Evolutionary conservation across 2,888 invertebrate genomes (phyloP).

Genomic region (Pandemis cinnamomeana): DNA sequence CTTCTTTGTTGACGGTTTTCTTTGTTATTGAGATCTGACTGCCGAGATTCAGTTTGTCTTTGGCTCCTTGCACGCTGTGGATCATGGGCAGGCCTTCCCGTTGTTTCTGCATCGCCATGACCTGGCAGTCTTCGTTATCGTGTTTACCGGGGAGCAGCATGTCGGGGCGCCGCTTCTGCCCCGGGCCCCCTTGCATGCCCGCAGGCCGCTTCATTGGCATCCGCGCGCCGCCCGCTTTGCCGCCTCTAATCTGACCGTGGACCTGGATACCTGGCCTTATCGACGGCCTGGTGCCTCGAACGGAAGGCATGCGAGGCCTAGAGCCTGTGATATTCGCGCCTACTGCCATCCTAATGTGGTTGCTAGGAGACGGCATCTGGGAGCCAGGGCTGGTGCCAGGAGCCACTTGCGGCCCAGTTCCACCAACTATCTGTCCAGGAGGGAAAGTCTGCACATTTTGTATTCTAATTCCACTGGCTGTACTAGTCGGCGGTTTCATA

Average conservation of each 20-base stretch:
- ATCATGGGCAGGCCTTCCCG: conserved; percentile 89
- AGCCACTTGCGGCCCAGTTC: conserved; percentile 51
- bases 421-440: conserved; percentile 62
- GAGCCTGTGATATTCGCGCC: conserved; percentile 64
- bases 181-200: conserved; percentile 56
- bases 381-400: conserved; percentile 47
- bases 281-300: conserved; percentile 67
- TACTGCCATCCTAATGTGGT: conserved; percentile 71
- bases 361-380: conserved; percentile 64
- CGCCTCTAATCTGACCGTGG: conserved; percentile 71
- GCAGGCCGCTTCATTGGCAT: conserved; percentile 76
- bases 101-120: conserved; percentile 89
- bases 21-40: conserved; percentile 89
- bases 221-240: conserved; percentile 61
- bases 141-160: conserved; percentile 88
- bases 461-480: conserved; percentile 63
- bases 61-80: conserved; percentile 88
- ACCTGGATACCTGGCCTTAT: conserved; percentile 76
- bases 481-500: conserved; percentile 62
- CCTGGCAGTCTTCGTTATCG: conserved; percentile 90
- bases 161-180: conserved; percentile 83
- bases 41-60: conserved; percentile 87
- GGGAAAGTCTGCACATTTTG: conserved; percentile 77
- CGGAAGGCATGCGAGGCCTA: conserved; percentile 68
- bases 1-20: conserved; percentile 86